Evolutionary conservation across 2,888 invertebrate species (phyloP).

Genomic region (Acleris literana): DNA sequence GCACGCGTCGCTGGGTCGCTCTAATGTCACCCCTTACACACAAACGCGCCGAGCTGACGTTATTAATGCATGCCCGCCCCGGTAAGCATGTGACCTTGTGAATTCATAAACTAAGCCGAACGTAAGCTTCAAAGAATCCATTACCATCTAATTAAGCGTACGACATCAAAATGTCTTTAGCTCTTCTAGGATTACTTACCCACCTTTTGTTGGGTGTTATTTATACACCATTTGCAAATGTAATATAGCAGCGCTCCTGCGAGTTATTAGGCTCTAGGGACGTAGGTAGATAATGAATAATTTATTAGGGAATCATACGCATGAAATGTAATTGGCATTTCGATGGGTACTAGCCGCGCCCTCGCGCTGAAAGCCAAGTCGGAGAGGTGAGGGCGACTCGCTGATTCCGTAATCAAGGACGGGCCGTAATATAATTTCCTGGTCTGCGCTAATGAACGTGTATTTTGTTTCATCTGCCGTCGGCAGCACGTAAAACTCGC

Average conservation of each 20-base stretch:
- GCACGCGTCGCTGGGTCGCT: conserved; percentile 45
- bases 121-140: conserved; percentile 51
- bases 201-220: conserved; percentile 24
- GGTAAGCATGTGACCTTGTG: conserved; percentile 48
- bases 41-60: conserved; percentile 20
- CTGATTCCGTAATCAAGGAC: conserved; percentile 74
- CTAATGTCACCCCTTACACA: conserved; percentile 25
- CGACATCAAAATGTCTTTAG: conserved; percentile 45
- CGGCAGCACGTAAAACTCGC: conserved; percentile 62
- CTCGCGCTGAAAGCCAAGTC: conserved; percentile 23
- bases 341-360: conserved; percentile 18
- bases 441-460: conserved; percentile 77
- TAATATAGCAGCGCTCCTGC: conserved; percentile 20
- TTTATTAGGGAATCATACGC: conserved; percentile 33
- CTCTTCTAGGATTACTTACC: conserved; percentile 43
- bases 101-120: conserved; percentile 43
- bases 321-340: conserved; percentile 29
- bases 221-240: conserved; percentile 32
- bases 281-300: conserved; percentile 28
- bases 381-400: conserved; percentile 50
- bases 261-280: conserved; percentile 29
- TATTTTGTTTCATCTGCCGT: conserved; percentile 79
- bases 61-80: conserved; percentile 35
- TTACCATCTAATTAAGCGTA: conserved; percentile 51
- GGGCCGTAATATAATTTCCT: conserved; percentile 74